Evolutionary conservation across 2,888 invertebrate species (phyloP), one percentile per base, ranked within the genome.

Genomic region (Xestia rhomboidea): DNA sequence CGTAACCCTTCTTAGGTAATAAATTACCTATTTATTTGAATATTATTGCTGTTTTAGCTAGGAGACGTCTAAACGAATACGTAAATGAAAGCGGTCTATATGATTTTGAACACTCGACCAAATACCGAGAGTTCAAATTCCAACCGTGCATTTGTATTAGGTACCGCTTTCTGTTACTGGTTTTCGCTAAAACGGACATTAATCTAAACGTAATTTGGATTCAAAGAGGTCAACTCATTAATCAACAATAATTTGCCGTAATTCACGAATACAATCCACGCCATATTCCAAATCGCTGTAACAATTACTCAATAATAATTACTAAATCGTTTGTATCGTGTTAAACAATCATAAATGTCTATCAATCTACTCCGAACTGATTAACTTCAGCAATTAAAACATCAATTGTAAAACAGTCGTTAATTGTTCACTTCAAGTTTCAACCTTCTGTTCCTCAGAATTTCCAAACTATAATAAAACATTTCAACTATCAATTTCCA

Each of bases 291-390:
- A 72, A 77, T 78, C 38, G 60, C 41, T 68, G 21, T 10, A 60
- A 30, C 71, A 73, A 82, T 84, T 77, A 76, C 68, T 54, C 76
- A 68, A 82, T 76, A 60, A 76, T 77, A 70, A 84, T 68, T 62
- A 70, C 38, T 30, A 24, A 57, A 64, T 81, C 13, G 27, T 77
- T 73, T 49, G 49, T 75, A 7, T 76, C 83, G 77, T 80, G 76
- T 66, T 70, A 54, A 75, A 73, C 46, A 24, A 54, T 62, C 71
- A 76, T 83, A 78, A 87, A 80, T 60, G 69, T 54, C 72, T 44
- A 41, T 51, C 70, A 63, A 18, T 69, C 30, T 5, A 38, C 51
- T 73, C 0, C 41, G 66, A 46, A 79, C 38, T 76, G 46, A 78
- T 72, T 78, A 24, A 67, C 27, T 66, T 34, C 34, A 49, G 51